phyloP scores from a whole-genome alignment of 1,140 invertebrate species.

The Leptinotarsa defecta region DNA sequence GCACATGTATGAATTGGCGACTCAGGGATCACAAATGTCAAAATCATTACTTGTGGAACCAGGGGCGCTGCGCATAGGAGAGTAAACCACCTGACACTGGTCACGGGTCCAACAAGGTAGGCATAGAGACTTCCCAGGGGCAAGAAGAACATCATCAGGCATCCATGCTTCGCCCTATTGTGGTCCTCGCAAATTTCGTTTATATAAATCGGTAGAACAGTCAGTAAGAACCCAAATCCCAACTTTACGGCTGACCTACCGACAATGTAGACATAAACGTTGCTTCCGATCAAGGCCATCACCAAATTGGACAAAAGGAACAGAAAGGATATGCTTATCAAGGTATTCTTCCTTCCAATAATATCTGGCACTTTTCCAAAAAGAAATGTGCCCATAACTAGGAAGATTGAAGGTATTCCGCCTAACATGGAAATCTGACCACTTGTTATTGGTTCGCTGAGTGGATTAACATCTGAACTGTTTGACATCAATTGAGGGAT shows the following conservation, averaged over 20 bases:
- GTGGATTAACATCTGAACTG: background rate
- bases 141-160: constrained; percentile 66
- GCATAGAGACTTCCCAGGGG: constrained; percentile 44
- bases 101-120: constrained; percentile 64
- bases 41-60: constrained; percentile 2
- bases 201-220: constrained; percentile 10
- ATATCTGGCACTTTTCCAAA: constrained; percentile 9
- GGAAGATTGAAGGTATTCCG: background rate
- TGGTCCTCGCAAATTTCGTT: constrained; percentile 16
- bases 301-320: background rate
- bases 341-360: constrained; percentile 16
- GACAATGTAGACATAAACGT: background rate
- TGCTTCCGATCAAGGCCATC: background rate
- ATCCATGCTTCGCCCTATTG: constrained; percentile 50
- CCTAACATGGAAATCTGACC: constrained; percentile 1
- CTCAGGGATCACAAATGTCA: background rate
- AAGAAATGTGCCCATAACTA: background rate
- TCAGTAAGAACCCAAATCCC: background rate
- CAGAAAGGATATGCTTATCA: background rate
- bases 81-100: background rate
- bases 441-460: constrained; percentile 3
- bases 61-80: background rate
- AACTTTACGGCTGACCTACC: background rate
- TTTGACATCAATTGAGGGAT: constrained; percentile 7
- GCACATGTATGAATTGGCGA: background rate